A percentile compares a stretch with the other conserved stretches of the same genome.
Evolutionary conservation across 2,797 vertebrate genomes (phyloP).

Genomic region (Smutsia temminckii): DNA sequence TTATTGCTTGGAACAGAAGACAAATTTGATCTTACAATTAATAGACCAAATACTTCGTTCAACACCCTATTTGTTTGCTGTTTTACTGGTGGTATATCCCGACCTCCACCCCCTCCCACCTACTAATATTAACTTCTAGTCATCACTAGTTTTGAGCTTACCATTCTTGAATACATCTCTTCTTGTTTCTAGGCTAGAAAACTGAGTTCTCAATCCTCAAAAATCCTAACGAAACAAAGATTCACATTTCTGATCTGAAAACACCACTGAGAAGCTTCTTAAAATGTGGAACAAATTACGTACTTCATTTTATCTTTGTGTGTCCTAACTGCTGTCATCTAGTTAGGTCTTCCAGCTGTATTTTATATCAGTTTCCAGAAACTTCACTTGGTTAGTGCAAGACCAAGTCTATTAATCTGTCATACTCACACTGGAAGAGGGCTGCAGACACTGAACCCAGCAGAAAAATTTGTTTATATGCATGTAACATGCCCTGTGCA

Average conservation of each 20-base stretch:
- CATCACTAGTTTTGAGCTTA: background rate
- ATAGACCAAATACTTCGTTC: constrained; percentile 34
- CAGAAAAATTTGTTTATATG: background rate
- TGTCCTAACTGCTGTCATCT: constrained; percentile 32
- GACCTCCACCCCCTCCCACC: background rate
- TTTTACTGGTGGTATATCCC: constrained; percentile 9
- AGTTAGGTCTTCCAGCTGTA: constrained; percentile 18
- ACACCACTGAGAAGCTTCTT: background rate
- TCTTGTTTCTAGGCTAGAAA: constrained; percentile 10
- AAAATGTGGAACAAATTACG: background rate
- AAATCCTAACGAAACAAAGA: constrained; percentile 17
- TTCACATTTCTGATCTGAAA: constrained; percentile 19
- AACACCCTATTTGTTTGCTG: background rate
- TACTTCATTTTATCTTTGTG: background rate
- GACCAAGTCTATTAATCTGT: background rate
- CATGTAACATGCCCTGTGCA: background rate
- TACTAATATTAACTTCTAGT: constrained; percentile 43
- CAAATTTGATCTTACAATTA: constrained; percentile 16
- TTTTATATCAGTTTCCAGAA: constrained; percentile 6
- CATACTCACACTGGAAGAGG: background rate
- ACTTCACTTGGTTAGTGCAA: background rate
- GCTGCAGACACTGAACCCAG: background rate
- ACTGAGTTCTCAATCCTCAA: background rate
- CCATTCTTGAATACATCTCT: background rate
- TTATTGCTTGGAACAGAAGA: background rate